Evolutionary conservation across 2,797 vertebrate species (phyloP), one percentile per base, ranked within the genome.

Genomic region (Odontamblyopus rebecca): DNA sequence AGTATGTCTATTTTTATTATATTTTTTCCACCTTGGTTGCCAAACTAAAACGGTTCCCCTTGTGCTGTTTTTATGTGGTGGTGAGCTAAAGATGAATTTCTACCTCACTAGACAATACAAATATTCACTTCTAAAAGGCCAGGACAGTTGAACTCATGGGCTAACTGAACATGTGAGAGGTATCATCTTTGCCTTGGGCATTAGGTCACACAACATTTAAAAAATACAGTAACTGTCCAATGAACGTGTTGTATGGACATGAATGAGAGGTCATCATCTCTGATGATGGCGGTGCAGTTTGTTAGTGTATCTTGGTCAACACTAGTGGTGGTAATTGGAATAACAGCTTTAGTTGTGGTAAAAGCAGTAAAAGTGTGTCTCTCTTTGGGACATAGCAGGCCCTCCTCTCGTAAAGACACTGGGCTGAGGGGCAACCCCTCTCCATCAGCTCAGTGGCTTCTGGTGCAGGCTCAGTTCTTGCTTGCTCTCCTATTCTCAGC

Each of bases 391-490:
- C 48, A 86, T 82, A 88, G 60, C 81, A 77, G 90, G 87, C 87
- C 89, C 90, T 91, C 91, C 87, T 89, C 81, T 76, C 70, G 73
- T 84, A 77, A 73, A 82, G 44, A 82, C 83, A 67, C 77, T 82
- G 75, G 85, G 82, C 64, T 26, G 62, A 64, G 62, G 84, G 88
- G 85, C 89, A 89, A 83, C 89, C 89, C 78, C 80, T 86, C 72
- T 71, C 61, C 78, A 51, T 30, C 72, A 63, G 50, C 75, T 67
- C 75, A 11, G 76, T 78, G 64, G 57, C 57, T 82, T 85, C 79
- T 77, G 84, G 73, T 69, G 72, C 73, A 71, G 44, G 18, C 68
- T 51, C 74, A 73, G 70, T 78, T 69, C 67, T 69, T 76, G 59
- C 41, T 81, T 48, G 72, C 12, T 79, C 78, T 67, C 81, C 79